Evolutionary conservation across 2,888 invertebrate genomes (phyloP).

Genomic region (Heliconius ismenius): DNA sequence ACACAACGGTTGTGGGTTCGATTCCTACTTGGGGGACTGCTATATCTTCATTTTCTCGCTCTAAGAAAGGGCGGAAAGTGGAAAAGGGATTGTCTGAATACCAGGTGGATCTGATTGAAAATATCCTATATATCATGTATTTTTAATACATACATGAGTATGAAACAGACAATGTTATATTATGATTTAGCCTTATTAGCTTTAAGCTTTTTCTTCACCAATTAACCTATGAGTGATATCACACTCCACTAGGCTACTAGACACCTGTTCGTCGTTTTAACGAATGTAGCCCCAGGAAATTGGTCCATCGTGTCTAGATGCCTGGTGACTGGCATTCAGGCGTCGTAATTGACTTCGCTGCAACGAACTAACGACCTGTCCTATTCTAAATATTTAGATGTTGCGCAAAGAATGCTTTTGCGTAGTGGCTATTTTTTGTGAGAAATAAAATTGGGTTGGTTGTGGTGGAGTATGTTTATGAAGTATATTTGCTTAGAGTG

Average conservation of each 20-base stretch:
- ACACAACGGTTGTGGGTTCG: too few relatives aligned
- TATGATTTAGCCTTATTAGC: not conserved
- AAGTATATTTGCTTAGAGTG: too few relatives aligned
- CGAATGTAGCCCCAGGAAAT: slow-evolving; percentile 31
- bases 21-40: too few relatives aligned
- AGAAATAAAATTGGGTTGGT: slow-evolving; percentile 6
- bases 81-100: too few relatives aligned
- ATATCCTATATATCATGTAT: too few relatives aligned
- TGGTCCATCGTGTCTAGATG: slow-evolving; percentile 30
- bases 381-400: slow-evolving; percentile 34
- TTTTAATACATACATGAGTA: too few relatives aligned
- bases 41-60: too few relatives aligned
- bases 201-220: not conserved
- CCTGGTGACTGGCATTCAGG: slow-evolving; percentile 26
- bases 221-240: slow-evolving; percentile 11
- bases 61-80: too few relatives aligned
- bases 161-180: too few relatives aligned
- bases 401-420: slow-evolving; percentile 16
- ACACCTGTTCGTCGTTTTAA: slow-evolving; percentile 32
- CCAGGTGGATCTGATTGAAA: too few relatives aligned
- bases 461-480: not conserved
- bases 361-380: slow-evolving; percentile 26
- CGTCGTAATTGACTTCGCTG: slow-evolving; percentile 30
- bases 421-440: not conserved
- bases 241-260: not conserved